Evolutionary conservation across 2,797 vertebrate genomes (phyloP).

Genomic region (Poecilia picta): DNA sequence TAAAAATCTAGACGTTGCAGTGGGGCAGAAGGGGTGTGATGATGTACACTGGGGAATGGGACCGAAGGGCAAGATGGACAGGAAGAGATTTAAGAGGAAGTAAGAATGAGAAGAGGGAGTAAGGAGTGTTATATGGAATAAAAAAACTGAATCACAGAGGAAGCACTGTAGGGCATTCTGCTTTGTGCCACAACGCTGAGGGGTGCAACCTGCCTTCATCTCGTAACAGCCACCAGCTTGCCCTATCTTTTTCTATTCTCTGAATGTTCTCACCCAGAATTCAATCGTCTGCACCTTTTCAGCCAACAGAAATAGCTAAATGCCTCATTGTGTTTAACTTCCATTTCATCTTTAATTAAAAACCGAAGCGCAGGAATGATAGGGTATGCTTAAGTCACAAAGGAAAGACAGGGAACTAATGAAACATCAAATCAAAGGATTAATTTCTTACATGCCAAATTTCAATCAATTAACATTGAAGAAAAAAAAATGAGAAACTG

Average conservation of each 20-base stretch:
- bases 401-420: no score
- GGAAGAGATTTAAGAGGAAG: constrained; percentile 41
- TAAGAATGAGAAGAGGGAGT: constrained; percentile 24
- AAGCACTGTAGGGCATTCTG: constrained; percentile 14
- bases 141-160: constrained; percentile 34
- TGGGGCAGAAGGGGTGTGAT: constrained; percentile 19
- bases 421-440: background rate
- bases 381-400: background rate
- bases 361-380: constrained; percentile 21
- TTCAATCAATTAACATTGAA: background rate
- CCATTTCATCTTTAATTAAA: constrained; percentile 58
- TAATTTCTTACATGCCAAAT: background rate
- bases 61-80: constrained; percentile 49
- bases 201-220: constrained; percentile 37
- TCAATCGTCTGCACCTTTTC: constrained; percentile 40
- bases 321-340: constrained; percentile 50
- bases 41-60: constrained; percentile 28
- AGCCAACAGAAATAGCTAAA: constrained; percentile 44
- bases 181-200: constrained; percentile 27
- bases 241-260: constrained; percentile 32
- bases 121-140: constrained; percentile 29
- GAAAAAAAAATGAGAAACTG: background rate
- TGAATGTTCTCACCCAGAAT: constrained; percentile 49
- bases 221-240: constrained; percentile 29
- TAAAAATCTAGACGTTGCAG: constrained; percentile 75